phyloP scores from a whole-genome alignment of 2,888 invertebrate species.

The Subacronicta megacephala region DNA sequence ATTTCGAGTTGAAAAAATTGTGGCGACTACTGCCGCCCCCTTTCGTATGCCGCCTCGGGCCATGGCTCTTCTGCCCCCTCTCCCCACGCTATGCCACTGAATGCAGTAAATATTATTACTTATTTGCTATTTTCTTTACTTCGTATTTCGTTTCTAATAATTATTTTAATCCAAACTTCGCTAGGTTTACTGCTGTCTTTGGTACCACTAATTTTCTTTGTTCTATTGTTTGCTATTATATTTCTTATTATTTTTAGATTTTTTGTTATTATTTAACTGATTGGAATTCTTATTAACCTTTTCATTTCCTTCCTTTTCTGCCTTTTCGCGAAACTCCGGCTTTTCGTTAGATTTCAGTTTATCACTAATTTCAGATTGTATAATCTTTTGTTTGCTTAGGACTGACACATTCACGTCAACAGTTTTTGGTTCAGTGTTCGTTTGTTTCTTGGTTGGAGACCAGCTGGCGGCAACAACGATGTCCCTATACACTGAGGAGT shows the following conservation, averaged over 20 bases:
- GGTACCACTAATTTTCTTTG: no score
- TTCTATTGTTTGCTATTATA: slow-evolving; percentile 8
- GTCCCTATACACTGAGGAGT: slow-evolving; percentile 28
- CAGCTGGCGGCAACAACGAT: slow-evolving; percentile 39
- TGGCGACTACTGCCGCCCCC: no score
- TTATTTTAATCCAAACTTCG: neutral
- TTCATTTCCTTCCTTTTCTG: slow-evolving; percentile 19
- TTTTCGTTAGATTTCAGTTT: slow-evolving; percentile 2
- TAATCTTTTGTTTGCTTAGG: neutral
- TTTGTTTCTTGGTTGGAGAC: slow-evolving; percentile 1
- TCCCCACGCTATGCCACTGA: no score
- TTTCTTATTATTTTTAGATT: slow-evolving; percentile 9
- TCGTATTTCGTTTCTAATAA: neutral
- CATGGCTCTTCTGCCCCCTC: no score
- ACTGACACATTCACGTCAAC: neutral
- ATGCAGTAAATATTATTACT: no score
- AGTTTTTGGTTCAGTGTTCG: neutral
- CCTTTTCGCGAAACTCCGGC: slow-evolving; percentile 13
- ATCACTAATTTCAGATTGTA: neutral
- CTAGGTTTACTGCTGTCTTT: slow-evolving; percentile 1
- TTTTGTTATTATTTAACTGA: slow-evolving; percentile 22
- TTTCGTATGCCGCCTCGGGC: no score
- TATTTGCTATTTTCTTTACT: no score
- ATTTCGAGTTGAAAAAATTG: no score
- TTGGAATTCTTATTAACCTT: neutral